Percentiles rank a stretch among this genome's conserved stretches.
These are phyloP conservation scores for Hypocryptadius cinnamomeus DNA, from an alignment of 2,113 vertebrate genomes.

Conservation along the genomic window DNA sequence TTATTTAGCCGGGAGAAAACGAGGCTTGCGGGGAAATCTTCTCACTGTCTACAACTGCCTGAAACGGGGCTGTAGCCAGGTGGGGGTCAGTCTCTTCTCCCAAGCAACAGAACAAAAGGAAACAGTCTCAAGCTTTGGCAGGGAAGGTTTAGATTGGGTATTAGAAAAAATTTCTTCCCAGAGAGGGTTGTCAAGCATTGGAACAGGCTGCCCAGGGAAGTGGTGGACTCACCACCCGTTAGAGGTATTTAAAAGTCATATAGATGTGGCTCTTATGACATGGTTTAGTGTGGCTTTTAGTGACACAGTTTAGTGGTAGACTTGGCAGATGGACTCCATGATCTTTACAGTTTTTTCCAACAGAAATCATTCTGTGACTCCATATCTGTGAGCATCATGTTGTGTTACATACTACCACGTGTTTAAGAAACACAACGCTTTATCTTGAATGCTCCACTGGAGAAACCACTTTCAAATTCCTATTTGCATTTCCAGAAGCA, in stretches of 20 bases:
- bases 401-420: not conserved
- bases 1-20: not conserved
- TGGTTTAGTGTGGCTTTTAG: not conserved
- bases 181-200: not conserved
- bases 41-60: accelerated
- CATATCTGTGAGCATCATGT: not conserved
- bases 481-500: not conserved
- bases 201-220: not conserved
- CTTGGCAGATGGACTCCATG: not conserved
- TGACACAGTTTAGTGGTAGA: not conserved
- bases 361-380: not conserved
- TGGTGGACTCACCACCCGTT: not conserved
- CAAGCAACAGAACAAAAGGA: not conserved
- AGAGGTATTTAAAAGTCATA: not conserved
- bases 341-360: not conserved
- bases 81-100: not conserved
- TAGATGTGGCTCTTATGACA: not conserved
- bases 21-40: not conserved
- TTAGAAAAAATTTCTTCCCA: not conserved
- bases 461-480: not conserved
- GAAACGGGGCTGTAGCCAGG: not conserved
- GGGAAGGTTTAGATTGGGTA: not conserved
- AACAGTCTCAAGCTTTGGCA: not conserved
- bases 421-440: not conserved
- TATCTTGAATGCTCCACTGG: not conserved